phyloP scores from a whole-genome alignment of 2,113 vertebrate genomes.

The Drymodes brunneopygia region DNA sequence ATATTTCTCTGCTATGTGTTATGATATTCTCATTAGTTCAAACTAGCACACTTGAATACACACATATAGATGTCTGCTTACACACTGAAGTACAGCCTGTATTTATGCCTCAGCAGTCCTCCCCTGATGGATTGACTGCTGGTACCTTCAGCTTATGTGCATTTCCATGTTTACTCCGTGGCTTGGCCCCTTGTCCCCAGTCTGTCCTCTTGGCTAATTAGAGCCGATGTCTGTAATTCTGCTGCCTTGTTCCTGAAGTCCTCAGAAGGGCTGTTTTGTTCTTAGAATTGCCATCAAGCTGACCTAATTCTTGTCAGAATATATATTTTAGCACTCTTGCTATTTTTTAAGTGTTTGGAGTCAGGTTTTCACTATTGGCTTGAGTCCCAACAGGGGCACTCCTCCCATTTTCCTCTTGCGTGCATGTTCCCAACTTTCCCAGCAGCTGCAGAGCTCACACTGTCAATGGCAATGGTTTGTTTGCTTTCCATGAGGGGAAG shows the following conservation, averaged over 20 bases:
- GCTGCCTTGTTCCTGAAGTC: not conserved
- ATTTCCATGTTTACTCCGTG: not conserved
- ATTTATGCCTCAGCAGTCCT: not conserved
- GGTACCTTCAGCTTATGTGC: accelerated
- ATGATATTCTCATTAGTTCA: not conserved
- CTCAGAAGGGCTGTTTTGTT: not conserved
- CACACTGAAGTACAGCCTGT: not conserved
- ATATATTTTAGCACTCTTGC: not conserved
- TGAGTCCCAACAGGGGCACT: not conserved
- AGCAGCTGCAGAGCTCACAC: accelerated
- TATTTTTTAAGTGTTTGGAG: not conserved
- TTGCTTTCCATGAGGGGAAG: not conserved
- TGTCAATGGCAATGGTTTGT: not conserved
- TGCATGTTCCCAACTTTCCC: not conserved
- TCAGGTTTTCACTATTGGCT: not conserved
- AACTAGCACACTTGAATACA: not conserved
- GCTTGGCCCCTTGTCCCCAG: not conserved
- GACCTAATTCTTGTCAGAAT: conserved; percentile 20
- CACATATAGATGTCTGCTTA: accelerated
- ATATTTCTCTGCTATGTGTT: not conserved
- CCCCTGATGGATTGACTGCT: not conserved
- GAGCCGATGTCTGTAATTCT: not conserved
- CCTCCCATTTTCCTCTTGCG: not conserved
- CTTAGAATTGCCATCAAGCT: not conserved
- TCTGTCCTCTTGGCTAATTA: not conserved